phyloP scores from a whole-genome alignment of 2,113 vertebrate genomes.

The Mesitornis unicolor region DNA sequence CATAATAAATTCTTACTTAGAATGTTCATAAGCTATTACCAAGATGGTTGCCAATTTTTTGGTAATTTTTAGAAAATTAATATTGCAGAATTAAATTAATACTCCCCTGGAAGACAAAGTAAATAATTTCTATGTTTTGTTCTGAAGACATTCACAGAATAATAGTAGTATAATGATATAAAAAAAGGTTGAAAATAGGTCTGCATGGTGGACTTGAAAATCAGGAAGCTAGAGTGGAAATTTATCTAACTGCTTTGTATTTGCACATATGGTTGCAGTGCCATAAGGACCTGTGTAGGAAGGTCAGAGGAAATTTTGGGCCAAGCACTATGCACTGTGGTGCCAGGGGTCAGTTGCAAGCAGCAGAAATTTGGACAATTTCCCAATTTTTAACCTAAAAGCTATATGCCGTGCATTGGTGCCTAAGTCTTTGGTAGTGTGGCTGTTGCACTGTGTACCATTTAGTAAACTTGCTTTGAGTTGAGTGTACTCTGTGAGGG shows the following conservation, averaged over 20 bases:
- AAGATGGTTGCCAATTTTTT: neutral
- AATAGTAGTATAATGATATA: neutral
- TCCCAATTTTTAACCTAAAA: neutral
- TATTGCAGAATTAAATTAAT: neutral
- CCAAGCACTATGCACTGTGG: accelerated
- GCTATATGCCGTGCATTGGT: neutral
- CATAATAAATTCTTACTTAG: neutral
- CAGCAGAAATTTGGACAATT: neutral
- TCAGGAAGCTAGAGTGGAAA: neutral
- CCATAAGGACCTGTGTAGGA: neutral
- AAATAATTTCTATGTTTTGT: neutral
- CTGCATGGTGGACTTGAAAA: neutral
- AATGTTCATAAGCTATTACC: neutral
- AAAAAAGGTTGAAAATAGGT: neutral
- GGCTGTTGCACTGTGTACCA: neutral
- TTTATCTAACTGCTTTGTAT: neutral
- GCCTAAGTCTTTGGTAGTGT: neutral
- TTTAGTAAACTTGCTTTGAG: neutral
- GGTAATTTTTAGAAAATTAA: neutral
- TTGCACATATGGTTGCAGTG: neutral
- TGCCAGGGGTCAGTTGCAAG: neutral
- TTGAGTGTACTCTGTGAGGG: neutral
- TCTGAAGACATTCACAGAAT: neutral
- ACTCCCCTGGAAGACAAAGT: neutral
- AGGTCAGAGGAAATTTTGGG: neutral